These are phyloP conservation scores for Rhineura floridana DNA, from an alignment of 2,113 vertebrate species.

Conservation along the genomic window DNA sequence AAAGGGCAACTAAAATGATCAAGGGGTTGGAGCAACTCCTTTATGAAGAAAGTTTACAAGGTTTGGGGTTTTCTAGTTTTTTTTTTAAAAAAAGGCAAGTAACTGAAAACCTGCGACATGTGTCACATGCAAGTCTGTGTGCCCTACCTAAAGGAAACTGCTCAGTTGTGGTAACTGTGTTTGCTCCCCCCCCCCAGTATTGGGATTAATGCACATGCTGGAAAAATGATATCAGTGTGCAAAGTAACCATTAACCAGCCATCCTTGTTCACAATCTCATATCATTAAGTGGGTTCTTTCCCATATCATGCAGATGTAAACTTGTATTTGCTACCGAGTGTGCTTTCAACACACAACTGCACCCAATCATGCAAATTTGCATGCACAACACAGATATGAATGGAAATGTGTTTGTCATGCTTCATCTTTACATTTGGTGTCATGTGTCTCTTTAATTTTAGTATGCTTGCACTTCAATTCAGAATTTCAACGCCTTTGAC, in stretches of 20 bases:
- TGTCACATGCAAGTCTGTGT: not conserved
- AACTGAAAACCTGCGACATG: not conserved
- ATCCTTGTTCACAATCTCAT: not conserved
- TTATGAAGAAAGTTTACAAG: too few relatives aligned
- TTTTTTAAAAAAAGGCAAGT: too few relatives aligned
- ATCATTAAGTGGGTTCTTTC: not conserved
- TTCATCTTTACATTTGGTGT: not conserved
- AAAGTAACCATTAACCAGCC: not conserved
- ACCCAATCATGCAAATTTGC: not conserved
- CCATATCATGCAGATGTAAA: not conserved
- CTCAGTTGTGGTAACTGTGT: not conserved
- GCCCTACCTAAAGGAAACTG: not conserved
- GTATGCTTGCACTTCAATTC: not conserved
- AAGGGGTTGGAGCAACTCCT: too few relatives aligned
- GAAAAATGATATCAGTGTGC: not conserved
- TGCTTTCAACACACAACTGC: not conserved
- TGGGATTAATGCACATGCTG: not conserved
- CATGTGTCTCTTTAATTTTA: not conserved
- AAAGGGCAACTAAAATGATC: too few relatives aligned
- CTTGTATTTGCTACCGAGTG: too few relatives aligned
- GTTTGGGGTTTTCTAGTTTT: too few relatives aligned
- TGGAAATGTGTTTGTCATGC: not conserved
- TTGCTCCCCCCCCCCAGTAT: not conserved
- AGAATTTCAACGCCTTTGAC: not conserved
- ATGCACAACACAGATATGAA: not conserved